Evolutionary conservation across 2,113 vertebrate species (phyloP).

Genomic region (Neopipo cinnamomea): DNA sequence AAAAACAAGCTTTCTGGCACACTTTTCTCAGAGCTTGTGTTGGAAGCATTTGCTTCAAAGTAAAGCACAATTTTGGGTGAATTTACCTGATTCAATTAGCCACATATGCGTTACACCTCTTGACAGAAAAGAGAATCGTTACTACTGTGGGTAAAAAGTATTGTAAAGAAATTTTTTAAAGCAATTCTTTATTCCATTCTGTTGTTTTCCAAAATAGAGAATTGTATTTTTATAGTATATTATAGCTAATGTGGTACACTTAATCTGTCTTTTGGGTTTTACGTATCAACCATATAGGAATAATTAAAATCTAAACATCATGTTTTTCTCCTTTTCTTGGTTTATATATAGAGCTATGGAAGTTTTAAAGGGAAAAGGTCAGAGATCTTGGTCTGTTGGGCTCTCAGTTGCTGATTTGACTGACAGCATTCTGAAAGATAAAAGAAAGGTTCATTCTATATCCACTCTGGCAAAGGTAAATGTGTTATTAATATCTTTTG

Average conservation of each 20-base stretch:
- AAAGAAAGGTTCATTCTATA: slow-evolving; percentile 87
- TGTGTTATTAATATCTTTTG: background rate
- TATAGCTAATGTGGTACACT: background rate
- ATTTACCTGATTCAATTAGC: background rate
- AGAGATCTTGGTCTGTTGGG: slow-evolving; percentile 92
- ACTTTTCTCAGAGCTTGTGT: background rate
- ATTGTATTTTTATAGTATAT: background rate
- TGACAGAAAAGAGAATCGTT: background rate
- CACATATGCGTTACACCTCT: background rate
- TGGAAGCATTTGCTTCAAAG: background rate
- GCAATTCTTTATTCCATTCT: background rate
- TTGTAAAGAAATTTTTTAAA: background rate
- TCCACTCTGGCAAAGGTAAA: slow-evolving; percentile 90
- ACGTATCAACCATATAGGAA: background rate
- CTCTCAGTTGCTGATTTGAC: slow-evolving; percentile 91
- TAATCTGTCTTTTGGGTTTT: background rate
- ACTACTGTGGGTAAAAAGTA: background rate
- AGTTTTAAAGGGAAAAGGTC: slow-evolving; percentile 85
- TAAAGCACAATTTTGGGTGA: background rate
- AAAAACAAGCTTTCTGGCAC: background rate
- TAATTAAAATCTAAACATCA: slow-evolving; percentile 1
- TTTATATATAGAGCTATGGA: slow-evolving; percentile 82
- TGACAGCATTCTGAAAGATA: slow-evolving; percentile 85
- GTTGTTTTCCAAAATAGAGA: background rate
- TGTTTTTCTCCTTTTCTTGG: background rate